phyloP scores from a whole-genome alignment of 1,140 invertebrate species.

The Drosophila virilis region DNA sequence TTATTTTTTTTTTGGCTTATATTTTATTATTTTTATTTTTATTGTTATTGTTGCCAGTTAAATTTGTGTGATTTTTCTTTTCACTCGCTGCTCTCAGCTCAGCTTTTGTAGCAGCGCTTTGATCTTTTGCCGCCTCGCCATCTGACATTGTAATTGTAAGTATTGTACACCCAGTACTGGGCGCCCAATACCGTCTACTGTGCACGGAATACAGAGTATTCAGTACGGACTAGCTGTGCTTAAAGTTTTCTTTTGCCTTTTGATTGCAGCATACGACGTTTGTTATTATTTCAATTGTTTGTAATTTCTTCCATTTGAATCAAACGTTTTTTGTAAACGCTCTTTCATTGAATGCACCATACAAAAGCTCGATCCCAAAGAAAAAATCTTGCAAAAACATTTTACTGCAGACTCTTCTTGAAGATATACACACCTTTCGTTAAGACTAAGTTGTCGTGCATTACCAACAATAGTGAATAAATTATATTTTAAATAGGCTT shows the following conservation, averaged over 20 bases:
- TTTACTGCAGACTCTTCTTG: neutral
- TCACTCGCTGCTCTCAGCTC: slow-evolving; percentile 19
- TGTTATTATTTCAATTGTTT: slow-evolving; percentile 74
- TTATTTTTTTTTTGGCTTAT: slow-evolving; percentile 57
- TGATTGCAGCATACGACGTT: slow-evolving; percentile 49
- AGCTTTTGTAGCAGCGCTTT: slow-evolving; percentile 62
- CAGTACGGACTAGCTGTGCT: slow-evolving; percentile 30
- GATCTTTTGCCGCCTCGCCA: slow-evolving; percentile 70
- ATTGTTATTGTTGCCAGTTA: slow-evolving; percentile 59
- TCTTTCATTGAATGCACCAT: slow-evolving; percentile 32
- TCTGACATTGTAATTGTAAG: slow-evolving; percentile 70
- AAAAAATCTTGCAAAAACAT: neutral
- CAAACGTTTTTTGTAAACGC: slow-evolving; percentile 26
- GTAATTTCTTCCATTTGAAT: slow-evolving; percentile 45
- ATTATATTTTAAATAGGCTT: too few relatives aligned
- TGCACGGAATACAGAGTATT: neutral
- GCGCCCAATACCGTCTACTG: slow-evolving; percentile 21
- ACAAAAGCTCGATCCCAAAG: neutral
- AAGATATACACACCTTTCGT: neutral
- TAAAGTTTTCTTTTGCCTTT: slow-evolving; percentile 49
- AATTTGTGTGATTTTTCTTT: slow-evolving; percentile 67
- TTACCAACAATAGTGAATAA: too few relatives aligned
- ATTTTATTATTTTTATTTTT: slow-evolving; percentile 76
- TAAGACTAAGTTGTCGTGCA: too few relatives aligned
- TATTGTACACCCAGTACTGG: slow-evolving; percentile 24